These are phyloP conservation scores for Heliangelus exortis DNA, from an alignment of 2,797 vertebrate genomes.

Conservation along the genomic window DNA sequence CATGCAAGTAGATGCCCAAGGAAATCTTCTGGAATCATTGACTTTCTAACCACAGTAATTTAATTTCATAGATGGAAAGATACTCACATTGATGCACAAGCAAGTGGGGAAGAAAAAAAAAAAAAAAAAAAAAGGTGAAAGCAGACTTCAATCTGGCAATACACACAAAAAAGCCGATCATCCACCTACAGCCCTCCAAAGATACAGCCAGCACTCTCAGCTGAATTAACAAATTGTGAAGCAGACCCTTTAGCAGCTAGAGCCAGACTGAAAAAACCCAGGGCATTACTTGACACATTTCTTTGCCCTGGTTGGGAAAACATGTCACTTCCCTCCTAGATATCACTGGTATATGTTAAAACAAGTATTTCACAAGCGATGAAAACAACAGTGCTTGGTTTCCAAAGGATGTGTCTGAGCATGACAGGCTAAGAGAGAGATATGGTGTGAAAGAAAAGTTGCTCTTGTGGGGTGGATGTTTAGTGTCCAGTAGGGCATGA, in stretches of 20 bases:
- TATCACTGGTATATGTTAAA: slow-evolving; percentile 18
- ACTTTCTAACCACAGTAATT: background rate
- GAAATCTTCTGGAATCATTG: background rate
- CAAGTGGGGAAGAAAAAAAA: background rate
- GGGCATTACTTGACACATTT: slow-evolving; percentile 34
- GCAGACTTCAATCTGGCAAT: background rate
- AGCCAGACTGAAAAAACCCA: background rate
- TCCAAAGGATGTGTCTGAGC: slow-evolving; percentile 32
- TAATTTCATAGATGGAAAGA: background rate
- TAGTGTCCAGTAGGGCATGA: background rate
- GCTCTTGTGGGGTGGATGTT: background rate
- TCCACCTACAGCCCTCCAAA: slow-evolving; percentile 5
- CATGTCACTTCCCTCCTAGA: slow-evolving; percentile 26
- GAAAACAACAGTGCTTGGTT: slow-evolving; percentile 9
- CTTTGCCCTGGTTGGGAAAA: slow-evolving; percentile 27
- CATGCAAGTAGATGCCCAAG: background rate
- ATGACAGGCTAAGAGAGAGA: background rate
- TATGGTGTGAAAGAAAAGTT: background rate
- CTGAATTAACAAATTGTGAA: background rate
- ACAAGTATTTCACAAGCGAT: background rate
- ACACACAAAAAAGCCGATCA: background rate
- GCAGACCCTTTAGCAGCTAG: background rate
- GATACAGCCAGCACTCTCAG: background rate
- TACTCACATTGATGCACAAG: background rate
- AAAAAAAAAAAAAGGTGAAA: background rate